Conservation (phyloP, 2,888 invertebrate genomes). For the Orthonevra nobilis region DNA sequence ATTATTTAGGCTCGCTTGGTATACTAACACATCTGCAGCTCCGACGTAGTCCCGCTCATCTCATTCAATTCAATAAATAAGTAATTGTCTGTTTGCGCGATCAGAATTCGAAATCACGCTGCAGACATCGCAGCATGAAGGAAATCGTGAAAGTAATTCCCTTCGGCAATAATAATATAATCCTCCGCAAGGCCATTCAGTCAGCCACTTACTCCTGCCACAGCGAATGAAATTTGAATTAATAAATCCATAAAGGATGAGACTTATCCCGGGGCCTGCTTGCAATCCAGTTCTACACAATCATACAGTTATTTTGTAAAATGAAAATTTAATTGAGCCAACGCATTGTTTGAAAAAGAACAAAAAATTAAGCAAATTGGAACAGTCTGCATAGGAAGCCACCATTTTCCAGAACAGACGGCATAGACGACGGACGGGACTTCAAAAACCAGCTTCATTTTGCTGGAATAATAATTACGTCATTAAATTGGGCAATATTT, state of each 20-base stretch:
- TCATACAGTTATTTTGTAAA: conserved; percentile 11
- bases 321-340: conserved; percentile 48
- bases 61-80: no score
- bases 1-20: no score
- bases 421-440: no score
- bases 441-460: conserved; percentile 17
- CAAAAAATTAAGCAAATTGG: neutral
- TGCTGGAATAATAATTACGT: conserved; percentile 56
- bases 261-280: no score
- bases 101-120: conserved; percentile 10
- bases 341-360: neutral
- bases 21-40: no score
- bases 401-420: neutral
- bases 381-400: neutral
- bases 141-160: no score
- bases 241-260: conserved; percentile 40
- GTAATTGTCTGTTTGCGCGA: no score
- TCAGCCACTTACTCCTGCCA: conserved; percentile 8
- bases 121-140: no score
- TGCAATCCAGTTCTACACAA: neutral
- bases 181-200: conserved; percentile 4
- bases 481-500: conserved; percentile 65
- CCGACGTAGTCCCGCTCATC: no score
- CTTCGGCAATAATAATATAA: conserved; percentile 9
- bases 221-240: conserved; percentile 29